phyloP scores from a whole-genome alignment of 23 tunicate genomes.

The Styela clava region DNA sequence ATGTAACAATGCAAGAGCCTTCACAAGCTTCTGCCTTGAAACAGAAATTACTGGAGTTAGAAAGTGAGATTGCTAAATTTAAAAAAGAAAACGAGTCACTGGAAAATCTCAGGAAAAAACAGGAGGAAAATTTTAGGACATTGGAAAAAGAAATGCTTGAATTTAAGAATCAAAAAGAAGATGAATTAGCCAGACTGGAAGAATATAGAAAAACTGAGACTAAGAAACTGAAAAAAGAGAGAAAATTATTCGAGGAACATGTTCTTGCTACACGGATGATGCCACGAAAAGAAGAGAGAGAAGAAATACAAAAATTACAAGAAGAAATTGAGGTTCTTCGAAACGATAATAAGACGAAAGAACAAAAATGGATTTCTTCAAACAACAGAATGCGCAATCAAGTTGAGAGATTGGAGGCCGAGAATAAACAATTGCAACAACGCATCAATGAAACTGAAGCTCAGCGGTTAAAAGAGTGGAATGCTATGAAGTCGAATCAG shows the following conservation, averaged over 20 bases:
- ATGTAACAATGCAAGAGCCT: neutral
- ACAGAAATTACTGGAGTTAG: slow-evolving; percentile 69
- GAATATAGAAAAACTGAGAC: slow-evolving; percentile 71
- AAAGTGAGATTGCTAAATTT: slow-evolving; percentile 67
- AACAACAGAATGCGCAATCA: slow-evolving; percentile 72
- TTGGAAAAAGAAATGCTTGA: slow-evolving; percentile 60
- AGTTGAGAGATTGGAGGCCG: slow-evolving; percentile 36
- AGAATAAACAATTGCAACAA: slow-evolving; percentile 59
- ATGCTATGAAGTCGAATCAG: slow-evolving; percentile 36
- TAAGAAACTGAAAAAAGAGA: slow-evolving; percentile 79
- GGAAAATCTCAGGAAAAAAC: slow-evolving; percentile 39
- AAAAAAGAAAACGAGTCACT: slow-evolving; percentile 66
- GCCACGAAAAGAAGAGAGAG: slow-evolving; percentile 66
- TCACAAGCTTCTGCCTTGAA: slow-evolving; percentile 38
- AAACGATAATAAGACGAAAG: slow-evolving; percentile 59
- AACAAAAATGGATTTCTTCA: slow-evolving; percentile 65
- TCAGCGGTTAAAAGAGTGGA: slow-evolving; percentile 34
- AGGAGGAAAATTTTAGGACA: slow-evolving; percentile 44
- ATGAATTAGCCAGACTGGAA: slow-evolving; percentile 43
- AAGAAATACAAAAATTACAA: slow-evolving; percentile 53
- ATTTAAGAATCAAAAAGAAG: slow-evolving; percentile 64
- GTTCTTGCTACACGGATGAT: slow-evolving; percentile 36
- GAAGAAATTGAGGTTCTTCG: slow-evolving; percentile 42
- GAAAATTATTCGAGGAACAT: slow-evolving; percentile 85
- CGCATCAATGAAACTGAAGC: slow-evolving; percentile 48